These are phyloP conservation scores for Protophormia terraenovae DNA, from an alignment of 2,888 invertebrate species.

Conservation along the genomic window DNA sequence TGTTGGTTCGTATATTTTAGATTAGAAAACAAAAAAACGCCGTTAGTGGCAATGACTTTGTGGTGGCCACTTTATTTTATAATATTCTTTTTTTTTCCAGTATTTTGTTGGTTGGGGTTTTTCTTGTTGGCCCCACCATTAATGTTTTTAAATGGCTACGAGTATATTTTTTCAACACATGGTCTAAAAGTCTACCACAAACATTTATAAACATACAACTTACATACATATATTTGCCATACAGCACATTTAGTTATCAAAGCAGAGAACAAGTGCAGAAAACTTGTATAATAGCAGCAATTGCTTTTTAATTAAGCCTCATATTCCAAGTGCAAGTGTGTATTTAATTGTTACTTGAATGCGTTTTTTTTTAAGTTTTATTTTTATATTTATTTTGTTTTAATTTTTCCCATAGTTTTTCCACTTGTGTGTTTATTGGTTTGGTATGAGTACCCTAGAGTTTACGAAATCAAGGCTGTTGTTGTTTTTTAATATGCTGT, in stretches of 20 bases:
- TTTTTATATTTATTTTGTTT: not conserved
- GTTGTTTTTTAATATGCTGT: not conserved
- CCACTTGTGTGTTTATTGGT: not conserved
- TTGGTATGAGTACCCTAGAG: not conserved
- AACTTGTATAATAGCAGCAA: not conserved
- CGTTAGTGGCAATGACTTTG: slow-evolving; percentile 67
- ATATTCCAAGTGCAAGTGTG: slow-evolving; percentile 47
- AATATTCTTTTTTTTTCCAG: slow-evolving; percentile 7
- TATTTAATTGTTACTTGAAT: slow-evolving; percentile 58
- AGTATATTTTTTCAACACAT: slow-evolving; percentile 34
- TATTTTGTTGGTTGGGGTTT: not conserved
- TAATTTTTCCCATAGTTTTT: not conserved
- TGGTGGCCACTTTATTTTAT: slow-evolving; percentile 53
- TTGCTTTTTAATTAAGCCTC: slow-evolving; percentile 55
- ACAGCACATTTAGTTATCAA: not conserved
- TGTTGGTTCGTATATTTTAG: not conserved
- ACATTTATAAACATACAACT: not conserved
- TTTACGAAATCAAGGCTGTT: slow-evolving; percentile 23
- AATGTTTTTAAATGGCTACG: slow-evolving; percentile 29
- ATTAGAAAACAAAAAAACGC: slow-evolving; percentile 35
- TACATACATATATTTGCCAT: not conserved
- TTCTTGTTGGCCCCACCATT: slow-evolving; percentile 32
- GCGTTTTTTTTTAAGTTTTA: not conserved
- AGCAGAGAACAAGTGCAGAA: slow-evolving; percentile 8
- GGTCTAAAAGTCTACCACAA: slow-evolving; percentile 7